phyloP scores from a whole-genome alignment of 2,797 vertebrate genomes.

The Pagetopsis macropterus region DNA sequence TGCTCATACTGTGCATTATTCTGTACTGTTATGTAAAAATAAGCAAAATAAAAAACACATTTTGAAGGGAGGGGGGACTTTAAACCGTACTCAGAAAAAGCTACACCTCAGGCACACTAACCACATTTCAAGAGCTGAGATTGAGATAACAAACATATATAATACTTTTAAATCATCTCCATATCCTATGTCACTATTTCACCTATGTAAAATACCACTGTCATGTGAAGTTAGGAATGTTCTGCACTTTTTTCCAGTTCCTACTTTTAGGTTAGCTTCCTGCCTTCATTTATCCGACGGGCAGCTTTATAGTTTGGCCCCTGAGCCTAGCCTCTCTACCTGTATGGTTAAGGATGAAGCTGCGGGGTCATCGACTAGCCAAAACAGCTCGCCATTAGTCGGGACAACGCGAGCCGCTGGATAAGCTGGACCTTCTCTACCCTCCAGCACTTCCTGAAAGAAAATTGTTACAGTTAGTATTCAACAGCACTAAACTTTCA shows the following conservation, averaged over 20 bases:
- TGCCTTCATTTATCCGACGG: neutral
- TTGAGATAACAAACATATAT: neutral
- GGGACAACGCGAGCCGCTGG: constrained; percentile 89
- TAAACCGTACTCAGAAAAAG: constrained; percentile 1
- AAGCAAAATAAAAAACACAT: no score
- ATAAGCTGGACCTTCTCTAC: constrained; percentile 78
- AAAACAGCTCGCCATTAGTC: constrained; percentile 85
- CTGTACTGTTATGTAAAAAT: neutral
- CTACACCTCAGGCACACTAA: neutral
- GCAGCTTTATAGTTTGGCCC: constrained; percentile 71
- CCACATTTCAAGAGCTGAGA: neutral
- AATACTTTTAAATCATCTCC: neutral
- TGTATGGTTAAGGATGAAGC: constrained; percentile 85
- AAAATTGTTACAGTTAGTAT: constrained; percentile 34
- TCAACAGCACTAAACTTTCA: neutral
- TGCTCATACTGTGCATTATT: neutral
- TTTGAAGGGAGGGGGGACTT: no score
- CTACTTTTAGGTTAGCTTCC: neutral
- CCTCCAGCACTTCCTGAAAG: constrained; percentile 88
- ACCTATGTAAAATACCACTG: neutral
- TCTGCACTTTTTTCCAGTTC: neutral
- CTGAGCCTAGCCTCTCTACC: constrained; percentile 84
- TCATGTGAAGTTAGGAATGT: constrained; percentile 44
- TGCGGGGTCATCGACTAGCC: constrained; percentile 91
- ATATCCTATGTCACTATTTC: neutral